Evolutionary conservation across 2,888 invertebrate genomes (phyloP), one percentile per base, ranked within the genome.

Genomic region (Cataglyphis cursor): DNA sequence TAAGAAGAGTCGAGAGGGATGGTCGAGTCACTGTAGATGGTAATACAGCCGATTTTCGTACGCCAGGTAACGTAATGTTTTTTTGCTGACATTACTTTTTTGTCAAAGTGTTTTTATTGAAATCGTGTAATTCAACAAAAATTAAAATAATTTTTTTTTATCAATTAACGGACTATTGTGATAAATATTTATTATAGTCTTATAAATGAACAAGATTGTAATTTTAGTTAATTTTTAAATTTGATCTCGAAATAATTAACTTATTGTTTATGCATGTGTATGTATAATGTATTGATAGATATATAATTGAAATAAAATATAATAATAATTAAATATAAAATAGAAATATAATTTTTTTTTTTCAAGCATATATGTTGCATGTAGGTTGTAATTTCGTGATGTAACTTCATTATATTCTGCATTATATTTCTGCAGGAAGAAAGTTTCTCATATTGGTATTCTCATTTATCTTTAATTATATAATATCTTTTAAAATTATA

Each of bases 1-100:
- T 99, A 86, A 96, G 98, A 81, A 96, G 98, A 74, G 97, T 97
- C 85, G 98, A 98, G 2, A 96, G 97, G 89, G 97, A 97, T 82
- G 98, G 98, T 6, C 96, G 97, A 89, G 97, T 99, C 73, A 97
- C 97, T n/a, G 98, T 99, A 0, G 98, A 98, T 94, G 97, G 97
- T 0, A 97, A 97, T 72, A 97, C 97, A 92, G 97, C 97, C n/a
- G 98, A 98, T 93, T 99, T 98, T 93, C 97, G 97, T 85, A 98
- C 98, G 18, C 97, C 97, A 89, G 98, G 98, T 97, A 94, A 93
- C 12, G 18, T 15, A 68, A 54, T 0, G 12, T 28, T 90, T 44
- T 61, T n/a, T 31, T 28, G 0, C n/a, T n/a, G 9, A 38, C 1
- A 21, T 28, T 3, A 54, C 1, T 54, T 41, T 18, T 18, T 38